These are phyloP conservation scores for Narcine bancroftii DNA, from an alignment of 2,113 vertebrate genomes.

Conservation along the genomic window DNA sequence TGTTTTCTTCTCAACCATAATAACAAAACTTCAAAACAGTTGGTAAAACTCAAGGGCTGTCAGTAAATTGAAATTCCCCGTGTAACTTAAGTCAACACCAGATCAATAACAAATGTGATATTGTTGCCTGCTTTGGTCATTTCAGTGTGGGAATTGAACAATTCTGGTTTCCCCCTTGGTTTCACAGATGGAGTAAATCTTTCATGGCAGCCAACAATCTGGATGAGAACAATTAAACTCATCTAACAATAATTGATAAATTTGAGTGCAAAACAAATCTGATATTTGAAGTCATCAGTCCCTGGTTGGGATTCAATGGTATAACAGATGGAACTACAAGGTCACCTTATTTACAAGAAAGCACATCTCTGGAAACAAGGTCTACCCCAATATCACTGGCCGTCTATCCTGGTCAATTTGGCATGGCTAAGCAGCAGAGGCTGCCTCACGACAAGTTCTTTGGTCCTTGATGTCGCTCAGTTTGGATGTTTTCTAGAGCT, in stretches of 20 bases:
- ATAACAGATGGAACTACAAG: not conserved
- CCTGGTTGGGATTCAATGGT: not conserved
- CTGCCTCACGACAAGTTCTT: too few species aligned
- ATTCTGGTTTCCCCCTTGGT: not conserved
- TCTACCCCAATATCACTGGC: too few species aligned
- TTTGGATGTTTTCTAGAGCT: too few species aligned
- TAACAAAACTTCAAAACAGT: not conserved
- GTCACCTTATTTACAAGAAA: not conserved
- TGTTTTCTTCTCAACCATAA: not conserved
- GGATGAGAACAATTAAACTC: not conserved
- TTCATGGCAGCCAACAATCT: not conserved
- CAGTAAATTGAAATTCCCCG: not conserved
- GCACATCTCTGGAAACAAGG: not conserved
- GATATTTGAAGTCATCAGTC: not conserved
- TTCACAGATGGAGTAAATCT: not conserved
- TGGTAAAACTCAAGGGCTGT: not conserved
- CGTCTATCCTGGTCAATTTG: too few species aligned
- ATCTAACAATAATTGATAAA: not conserved
- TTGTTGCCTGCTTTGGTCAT: not conserved
- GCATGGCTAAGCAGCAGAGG: too few species aligned
- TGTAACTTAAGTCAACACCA: not conserved
- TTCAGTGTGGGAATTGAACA: not conserved
- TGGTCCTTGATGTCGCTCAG: too few species aligned
- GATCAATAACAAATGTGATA: not conserved
- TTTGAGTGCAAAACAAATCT: not conserved